Evolutionary conservation across 2,888 invertebrate genomes (phyloP).

Genomic region (Heteromyza rotundicornis): DNA sequence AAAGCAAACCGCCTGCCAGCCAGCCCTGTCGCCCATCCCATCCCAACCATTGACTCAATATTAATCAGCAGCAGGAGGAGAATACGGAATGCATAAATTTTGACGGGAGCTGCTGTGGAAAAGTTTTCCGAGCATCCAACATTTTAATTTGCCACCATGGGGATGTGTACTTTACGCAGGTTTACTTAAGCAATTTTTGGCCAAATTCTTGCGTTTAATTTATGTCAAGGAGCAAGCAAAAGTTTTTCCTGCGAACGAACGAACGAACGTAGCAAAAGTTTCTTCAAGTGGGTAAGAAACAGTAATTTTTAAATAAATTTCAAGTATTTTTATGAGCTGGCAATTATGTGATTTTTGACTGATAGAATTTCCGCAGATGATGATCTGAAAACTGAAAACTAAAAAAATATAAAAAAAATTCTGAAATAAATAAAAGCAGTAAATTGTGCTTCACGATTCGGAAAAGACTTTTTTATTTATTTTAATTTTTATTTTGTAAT

Average conservation of each 20-base stretch:
- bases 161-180: not conserved
- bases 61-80: not conserved
- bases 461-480: no score
- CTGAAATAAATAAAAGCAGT: no score
- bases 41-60: not conserved
- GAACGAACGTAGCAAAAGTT: not conserved
- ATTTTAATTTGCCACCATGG: constrained; percentile 2
- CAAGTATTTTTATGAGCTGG: not conserved
- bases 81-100: constrained; percentile 1
- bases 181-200: not conserved
- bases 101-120: not conserved
- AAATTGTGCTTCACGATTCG: no score
- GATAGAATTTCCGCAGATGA: no score
- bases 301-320: not conserved
- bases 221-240: not conserved
- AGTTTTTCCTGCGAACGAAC: not conserved
- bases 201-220: not conserved
- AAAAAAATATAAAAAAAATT: no score
- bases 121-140: not conserved
- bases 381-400: no score
- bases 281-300: not conserved
- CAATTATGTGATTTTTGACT: not conserved
- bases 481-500: no score
- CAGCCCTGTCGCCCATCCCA: not conserved
- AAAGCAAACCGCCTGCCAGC: not conserved